phyloP scores from a whole-genome alignment of 2,888 invertebrate species.

The Rhyacophila evoluta region DNA sequence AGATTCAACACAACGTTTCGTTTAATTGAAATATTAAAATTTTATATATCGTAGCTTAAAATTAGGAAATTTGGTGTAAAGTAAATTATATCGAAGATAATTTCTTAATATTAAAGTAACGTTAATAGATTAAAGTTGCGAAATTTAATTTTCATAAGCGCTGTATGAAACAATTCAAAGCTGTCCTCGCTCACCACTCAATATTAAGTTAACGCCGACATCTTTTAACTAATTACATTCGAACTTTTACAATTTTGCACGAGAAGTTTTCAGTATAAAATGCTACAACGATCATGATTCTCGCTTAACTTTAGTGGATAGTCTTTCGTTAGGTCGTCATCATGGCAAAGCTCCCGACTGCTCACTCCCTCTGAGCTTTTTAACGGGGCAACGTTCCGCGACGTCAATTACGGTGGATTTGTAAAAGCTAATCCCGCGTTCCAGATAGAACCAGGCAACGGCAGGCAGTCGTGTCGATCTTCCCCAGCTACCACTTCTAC shows the following conservation, averaged over 20 bases:
- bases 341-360: constrained; percentile 12
- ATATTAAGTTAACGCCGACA: not conserved
- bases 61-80: no score
- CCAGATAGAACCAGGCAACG: not conserved
- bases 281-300: not conserved
- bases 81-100: no score
- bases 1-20: no score
- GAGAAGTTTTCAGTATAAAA: not conserved
- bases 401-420: constrained; percentile 50
- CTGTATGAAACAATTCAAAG: no score
- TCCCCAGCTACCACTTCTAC: constrained; percentile 2
- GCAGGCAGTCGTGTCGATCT: constrained; percentile 12
- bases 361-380: constrained; percentile 2
- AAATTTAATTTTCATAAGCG: no score
- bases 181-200: no score
- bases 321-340: not conserved
- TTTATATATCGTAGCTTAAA: no score
- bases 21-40: no score
- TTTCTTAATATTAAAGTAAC: no score
- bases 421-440: constrained; percentile 34
- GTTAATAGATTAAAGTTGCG: no score
- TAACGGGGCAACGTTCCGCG: constrained; percentile 25
- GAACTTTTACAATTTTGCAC: not conserved
- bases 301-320: not conserved
- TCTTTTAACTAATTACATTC: not conserved